These are phyloP conservation scores for Drosophila punjabiensis DNA, from an alignment of 1,140 invertebrate species.

Conservation along the genomic window DNA sequence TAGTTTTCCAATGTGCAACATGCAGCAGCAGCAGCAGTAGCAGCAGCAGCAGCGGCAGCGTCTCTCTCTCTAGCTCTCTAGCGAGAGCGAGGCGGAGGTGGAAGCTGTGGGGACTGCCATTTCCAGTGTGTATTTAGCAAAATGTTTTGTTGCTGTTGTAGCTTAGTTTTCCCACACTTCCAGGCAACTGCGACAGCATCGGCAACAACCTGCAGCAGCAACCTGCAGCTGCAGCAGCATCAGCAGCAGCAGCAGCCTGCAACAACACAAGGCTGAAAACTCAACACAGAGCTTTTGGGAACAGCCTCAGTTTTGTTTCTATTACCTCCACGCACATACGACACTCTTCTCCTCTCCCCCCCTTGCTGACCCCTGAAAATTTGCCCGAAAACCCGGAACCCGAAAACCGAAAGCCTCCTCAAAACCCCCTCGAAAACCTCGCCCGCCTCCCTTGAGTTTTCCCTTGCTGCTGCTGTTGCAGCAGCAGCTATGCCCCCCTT, in stretches of 20 bases:
- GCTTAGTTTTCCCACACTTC: conserved; percentile 74
- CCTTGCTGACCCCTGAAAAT: conserved; percentile 7
- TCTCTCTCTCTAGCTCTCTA: conserved; percentile 5
- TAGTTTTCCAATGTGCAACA: conserved; percentile 75
- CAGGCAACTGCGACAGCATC: conserved; percentile 46
- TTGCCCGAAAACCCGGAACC: conserved; percentile 14
- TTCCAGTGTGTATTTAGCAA: conserved; percentile 82
- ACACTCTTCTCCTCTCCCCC: too few relatives aligned
- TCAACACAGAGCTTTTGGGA: conserved; percentile 32
- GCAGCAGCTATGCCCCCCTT: neutral
- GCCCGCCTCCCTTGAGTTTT: neutral
- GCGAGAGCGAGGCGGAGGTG: conserved; percentile 15
- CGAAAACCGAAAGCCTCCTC: conserved; percentile 3
- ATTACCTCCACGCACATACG: conserved; percentile 30
- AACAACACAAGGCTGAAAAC: conserved; percentile 44
- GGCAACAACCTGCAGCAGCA: conserved; percentile 40
- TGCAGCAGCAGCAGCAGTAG: conserved; percentile 36
- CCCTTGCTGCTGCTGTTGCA: conserved; percentile 14
- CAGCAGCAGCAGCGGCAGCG: neutral
- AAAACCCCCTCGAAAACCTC: neutral
- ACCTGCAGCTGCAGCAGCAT: conserved; percentile 19
- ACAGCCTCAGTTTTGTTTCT: conserved; percentile 45
- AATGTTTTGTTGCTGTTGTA: conserved; percentile 66
- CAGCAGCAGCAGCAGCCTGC: conserved; percentile 15
- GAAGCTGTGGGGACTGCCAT: conserved; percentile 48